Base-by-base conservation (phyloP, 2,888 invertebrate genomes). In the Melinaea marsaeus region DNA sequence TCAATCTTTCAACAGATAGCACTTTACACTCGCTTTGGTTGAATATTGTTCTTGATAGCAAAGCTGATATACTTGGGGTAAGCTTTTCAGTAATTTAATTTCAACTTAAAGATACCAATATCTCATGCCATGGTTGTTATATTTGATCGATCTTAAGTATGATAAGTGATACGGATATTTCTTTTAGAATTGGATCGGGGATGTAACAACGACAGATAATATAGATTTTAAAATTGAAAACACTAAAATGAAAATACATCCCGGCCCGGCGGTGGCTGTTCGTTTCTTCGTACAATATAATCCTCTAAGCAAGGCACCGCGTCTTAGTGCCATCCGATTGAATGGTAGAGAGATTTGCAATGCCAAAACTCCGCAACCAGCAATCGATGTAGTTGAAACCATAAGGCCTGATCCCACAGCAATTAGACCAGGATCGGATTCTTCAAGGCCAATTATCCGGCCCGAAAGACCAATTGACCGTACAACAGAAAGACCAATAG, bases 261-360 rank as follows among this genome's bases (percentile, higher is more conserved):
- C 93, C 0, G 92, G 92, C 0, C 91, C 92, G 2, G 91, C 92
- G 0, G 83, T 91, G 0, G 79, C 91, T 0, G 87, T 93, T 9
- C 81, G 92, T 2, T 92, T 94, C 79, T 93, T 93, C 79, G 92
- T 93, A 0, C 92, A 92, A 65, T 93, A 92, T 79, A 91, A 92
- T 72, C 81, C 86, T 1, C 73, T 85, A 1, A 85, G 81, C 57
- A 84, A 84, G 33, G 79, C 89, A 0, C 94, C 94, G 0, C 88
- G 84, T 63, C 73, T 93, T 0, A 79, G 78, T 64, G 84, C 82
- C 4, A 92, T 94, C 48, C 73, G 90, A 48, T 78, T 93, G 37
- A 94, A 94, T 65, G 93, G 93, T 0, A 84, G 92, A 66, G 92
- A 92, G 59, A 92, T 93, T 7, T 93, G 93, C 72, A 92, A 91